These are phyloP conservation scores for Cataglyphis cursor DNA, from an alignment of 2,888 invertebrate species.

Conservation along the genomic window DNA sequence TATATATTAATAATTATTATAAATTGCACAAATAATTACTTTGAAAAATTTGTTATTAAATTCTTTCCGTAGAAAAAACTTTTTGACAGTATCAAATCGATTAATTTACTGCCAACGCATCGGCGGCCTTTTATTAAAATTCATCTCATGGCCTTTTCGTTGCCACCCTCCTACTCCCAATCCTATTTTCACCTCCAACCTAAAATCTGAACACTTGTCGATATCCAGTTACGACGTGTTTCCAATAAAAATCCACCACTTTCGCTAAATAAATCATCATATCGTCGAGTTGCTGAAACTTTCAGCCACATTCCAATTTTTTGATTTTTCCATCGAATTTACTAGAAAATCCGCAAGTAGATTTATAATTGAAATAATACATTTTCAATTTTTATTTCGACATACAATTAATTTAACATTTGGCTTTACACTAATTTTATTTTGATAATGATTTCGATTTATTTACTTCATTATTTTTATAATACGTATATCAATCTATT, in stretches of 20 bases:
- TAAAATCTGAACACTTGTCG: constrained; percentile 53
- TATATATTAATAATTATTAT: not conserved
- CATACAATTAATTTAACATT: not conserved
- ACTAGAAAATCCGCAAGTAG: not conserved
- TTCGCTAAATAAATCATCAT: constrained; percentile 72
- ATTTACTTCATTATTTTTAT: not conserved
- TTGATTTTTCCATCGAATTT: not conserved
- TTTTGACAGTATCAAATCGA: constrained; percentile 29
- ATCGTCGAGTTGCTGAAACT: constrained; percentile 54
- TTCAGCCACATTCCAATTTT: constrained; percentile 37
- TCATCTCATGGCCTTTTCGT: constrained; percentile 62
- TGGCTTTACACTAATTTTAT: not conserved
- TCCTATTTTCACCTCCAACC: constrained; percentile 44
- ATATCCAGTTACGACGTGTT: constrained; percentile 69
- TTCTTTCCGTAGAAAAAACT: constrained; percentile 9
- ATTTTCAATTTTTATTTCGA: not conserved
- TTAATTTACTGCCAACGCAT: constrained; percentile 41
- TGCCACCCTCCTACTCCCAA: constrained; percentile 16
- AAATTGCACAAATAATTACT: constrained; percentile 13
- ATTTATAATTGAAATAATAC: constrained; percentile 8
- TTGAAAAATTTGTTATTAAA: constrained; percentile 21
- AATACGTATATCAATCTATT: not conserved
- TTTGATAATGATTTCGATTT: not conserved
- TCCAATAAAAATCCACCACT: constrained; percentile 64
- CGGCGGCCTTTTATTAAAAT: constrained; percentile 67